These are phyloP conservation scores for Squalus acanthias DNA, from an alignment of 2,797 vertebrate species.

Conservation along the genomic window DNA sequence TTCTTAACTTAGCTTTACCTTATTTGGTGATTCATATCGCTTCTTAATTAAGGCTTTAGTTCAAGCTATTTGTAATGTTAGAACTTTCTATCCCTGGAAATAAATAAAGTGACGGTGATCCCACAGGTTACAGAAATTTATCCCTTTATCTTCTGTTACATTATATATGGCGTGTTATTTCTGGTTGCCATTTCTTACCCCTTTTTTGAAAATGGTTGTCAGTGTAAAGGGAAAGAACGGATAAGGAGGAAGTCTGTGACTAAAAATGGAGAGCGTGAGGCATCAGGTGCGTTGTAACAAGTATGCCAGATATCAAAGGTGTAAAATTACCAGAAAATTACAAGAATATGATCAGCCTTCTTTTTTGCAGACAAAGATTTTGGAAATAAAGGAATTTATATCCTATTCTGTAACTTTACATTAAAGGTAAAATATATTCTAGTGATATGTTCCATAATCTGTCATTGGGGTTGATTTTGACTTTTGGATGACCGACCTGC, in stretches of 20 bases:
- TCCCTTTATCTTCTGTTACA: background rate
- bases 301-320: background rate
- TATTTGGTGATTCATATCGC: background rate
- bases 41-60: background rate
- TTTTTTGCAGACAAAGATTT: background rate
- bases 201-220: background rate
- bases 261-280: background rate
- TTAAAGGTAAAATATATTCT: background rate
- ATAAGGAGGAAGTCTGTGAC: background rate
- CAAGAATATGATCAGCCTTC: background rate
- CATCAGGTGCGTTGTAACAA: background rate
- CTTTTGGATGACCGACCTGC: too few species aligned
- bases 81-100: background rate
- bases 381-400: background rate
- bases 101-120: background rate
- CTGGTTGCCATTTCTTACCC: background rate
- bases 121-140: background rate
- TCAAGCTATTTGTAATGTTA: background rate
- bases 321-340: background rate
- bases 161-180: background rate
- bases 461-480: too few species aligned
- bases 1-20: background rate
- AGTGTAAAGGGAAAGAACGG: background rate
- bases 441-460: too few species aligned
- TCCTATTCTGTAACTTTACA: background rate